These are phyloP conservation scores for Colius striatus DNA, from an alignment of 2,113 vertebrate genomes.

Conservation along the genomic window DNA sequence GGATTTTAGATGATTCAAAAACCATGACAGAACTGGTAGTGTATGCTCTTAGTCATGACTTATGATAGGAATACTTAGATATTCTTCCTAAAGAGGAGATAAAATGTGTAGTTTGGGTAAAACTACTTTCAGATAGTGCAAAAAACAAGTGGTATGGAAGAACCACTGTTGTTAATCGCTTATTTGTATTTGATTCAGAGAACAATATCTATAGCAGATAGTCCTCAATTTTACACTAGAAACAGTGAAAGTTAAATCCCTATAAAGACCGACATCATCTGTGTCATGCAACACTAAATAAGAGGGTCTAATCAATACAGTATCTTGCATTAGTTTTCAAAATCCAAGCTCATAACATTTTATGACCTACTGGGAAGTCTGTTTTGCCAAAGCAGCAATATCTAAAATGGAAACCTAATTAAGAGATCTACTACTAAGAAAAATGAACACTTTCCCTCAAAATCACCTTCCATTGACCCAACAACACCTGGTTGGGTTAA, in stretches of 20 bases:
- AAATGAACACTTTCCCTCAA: neutral
- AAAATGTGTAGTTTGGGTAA: neutral
- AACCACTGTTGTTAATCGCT: neutral
- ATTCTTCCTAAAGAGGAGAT: neutral
- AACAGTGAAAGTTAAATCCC: neutral
- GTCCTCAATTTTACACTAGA: neutral
- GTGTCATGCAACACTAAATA: neutral
- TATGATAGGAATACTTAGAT: rapidly evolving
- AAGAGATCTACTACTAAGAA: neutral
- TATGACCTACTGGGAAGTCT: neutral
- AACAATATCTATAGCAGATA: neutral
- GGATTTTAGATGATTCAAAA: neutral
- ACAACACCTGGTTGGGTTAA: neutral
- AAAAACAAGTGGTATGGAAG: neutral
- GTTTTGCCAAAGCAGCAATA: neutral
- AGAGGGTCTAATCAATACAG: neutral
- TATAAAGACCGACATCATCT: neutral
- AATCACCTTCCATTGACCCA: neutral
- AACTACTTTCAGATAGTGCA: neutral
- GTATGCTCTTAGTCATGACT: neutral
- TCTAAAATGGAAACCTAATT: neutral
- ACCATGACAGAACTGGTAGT: neutral
- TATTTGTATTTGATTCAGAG: neutral
- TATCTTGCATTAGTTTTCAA: neutral
- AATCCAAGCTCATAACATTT: neutral